Evolutionary conservation across 1,140 invertebrate species (phyloP), one percentile per base, ranked within the genome.

Genomic region (Cotesia glomerata): DNA sequence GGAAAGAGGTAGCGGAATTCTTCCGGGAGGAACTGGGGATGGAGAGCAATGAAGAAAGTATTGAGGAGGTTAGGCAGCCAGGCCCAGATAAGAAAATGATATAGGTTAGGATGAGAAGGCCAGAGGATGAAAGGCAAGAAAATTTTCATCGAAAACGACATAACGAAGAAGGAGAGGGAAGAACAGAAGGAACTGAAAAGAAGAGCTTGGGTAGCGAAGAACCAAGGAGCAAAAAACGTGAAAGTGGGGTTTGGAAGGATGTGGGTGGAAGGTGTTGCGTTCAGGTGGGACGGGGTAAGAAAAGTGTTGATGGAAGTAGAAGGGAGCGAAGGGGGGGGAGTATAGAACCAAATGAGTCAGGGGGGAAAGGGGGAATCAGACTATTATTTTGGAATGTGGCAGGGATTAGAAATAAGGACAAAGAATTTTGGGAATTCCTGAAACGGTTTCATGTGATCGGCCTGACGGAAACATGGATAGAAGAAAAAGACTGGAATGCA

Each of bases 391-490:
- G 73, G 73, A 71, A 74, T 34, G 73, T 71, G 34, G 62, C 35
- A 8, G 73, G 73, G 34, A 9, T 73, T 18, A 63, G 58, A n/a
- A 68, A 68, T 8, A 71, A 74, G 35, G 74, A 74, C 4, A 49
- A 49, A 54, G 51, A 74, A 3, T 77, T 77, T 18, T 75, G 76
- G 74, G 54, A 72, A 14, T 74, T 65, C 39, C 35, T 77, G 8
- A 39, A 51, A 54, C 16, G 51, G 11, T 70, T 8, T 14, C 72
- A 75, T 18, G 45, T 52, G 9, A 54, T 75, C 56, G 74, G 69
- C 0, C 16, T 77, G 14, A 70, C 58, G 8, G 76, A 77, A 67
- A 77, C 74, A 51, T 77, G 76, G 74, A 8, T 74, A 13, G 72
- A 74, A 49, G 69, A 75, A n/a, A 74, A 45, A 64, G 49, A 18